A percentile compares a stretch with the other conserved stretches of the same genome.
These are phyloP conservation scores for Enteromius mattozi DNA, from an alignment of 2,797 vertebrate species.

Conservation along the genomic window DNA sequence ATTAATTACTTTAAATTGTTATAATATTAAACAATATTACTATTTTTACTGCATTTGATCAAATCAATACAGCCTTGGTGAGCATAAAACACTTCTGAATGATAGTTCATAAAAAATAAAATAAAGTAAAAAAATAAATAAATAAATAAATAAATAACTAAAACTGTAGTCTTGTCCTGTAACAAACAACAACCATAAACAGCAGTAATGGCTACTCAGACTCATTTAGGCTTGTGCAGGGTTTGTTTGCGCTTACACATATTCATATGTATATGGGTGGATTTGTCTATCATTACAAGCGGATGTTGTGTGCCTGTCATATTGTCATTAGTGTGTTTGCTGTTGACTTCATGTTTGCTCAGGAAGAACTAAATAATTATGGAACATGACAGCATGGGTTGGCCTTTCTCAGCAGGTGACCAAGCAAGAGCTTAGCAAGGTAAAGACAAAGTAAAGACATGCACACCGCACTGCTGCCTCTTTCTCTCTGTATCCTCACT, in stretches of 20 bases:
- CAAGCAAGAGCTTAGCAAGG: slow-evolving; percentile 27
- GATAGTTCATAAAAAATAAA: not conserved
- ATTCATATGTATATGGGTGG: not conserved
- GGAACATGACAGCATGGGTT: slow-evolving; percentile 12
- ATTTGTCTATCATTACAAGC: slow-evolving; percentile 8
- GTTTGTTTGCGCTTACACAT: not conserved
- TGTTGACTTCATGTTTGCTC: slow-evolving; percentile 20
- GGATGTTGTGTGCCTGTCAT: slow-evolving; percentile 11
- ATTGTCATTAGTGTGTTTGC: not conserved
- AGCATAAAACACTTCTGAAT: too few relatives aligned
- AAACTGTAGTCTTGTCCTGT: not conserved
- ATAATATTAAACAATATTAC: too few relatives aligned
- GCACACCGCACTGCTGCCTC: not conserved
- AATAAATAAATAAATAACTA: too few relatives aligned
- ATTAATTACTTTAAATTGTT: too few relatives aligned
- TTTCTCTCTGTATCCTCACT: slow-evolving; percentile 5
- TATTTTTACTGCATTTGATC: too few relatives aligned
- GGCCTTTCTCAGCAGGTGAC: slow-evolving; percentile 41
- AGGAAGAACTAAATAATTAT: slow-evolving; percentile 6
- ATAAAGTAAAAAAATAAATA: not conserved
- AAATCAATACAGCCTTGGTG: not conserved
- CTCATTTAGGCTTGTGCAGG: not conserved
- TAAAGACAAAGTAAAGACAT: slow-evolving; percentile 19
- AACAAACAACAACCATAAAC: not conserved
- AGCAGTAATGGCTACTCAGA: slow-evolving; percentile 1